phyloP scores from a whole-genome alignment of 2,797 vertebrate species.

The Sebastolobus alascanus region DNA sequence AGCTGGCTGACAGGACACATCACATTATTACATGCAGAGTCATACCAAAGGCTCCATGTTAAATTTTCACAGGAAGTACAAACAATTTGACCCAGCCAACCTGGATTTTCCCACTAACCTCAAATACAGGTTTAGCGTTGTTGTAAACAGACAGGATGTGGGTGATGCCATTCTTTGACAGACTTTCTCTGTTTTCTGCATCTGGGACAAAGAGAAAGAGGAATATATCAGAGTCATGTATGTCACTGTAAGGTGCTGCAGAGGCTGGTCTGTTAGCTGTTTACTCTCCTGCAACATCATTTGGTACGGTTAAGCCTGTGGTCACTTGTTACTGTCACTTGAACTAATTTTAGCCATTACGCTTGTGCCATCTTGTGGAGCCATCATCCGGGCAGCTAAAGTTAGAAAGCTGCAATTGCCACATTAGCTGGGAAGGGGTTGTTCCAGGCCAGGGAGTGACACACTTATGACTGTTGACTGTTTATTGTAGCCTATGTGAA shows the following conservation, averaged over 20 bases:
- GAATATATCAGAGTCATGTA: not conserved
- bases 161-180: slow-evolving; percentile 88
- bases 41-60: not conserved
- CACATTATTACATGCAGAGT: slow-evolving; percentile 28
- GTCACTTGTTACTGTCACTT: slow-evolving; percentile 51
- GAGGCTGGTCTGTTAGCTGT: slow-evolving; percentile 4
- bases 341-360: slow-evolving; percentile 71
- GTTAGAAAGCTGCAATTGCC: slow-evolving; percentile 58
- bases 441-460: slow-evolving; percentile 8
- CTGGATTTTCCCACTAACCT: slow-evolving; percentile 79
- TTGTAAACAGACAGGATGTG: slow-evolving; percentile 92
- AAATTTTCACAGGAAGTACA: slow-evolving; percentile 28
- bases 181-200: slow-evolving; percentile 87
- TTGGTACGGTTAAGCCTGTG: slow-evolving; percentile 23
- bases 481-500: not conserved
- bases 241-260: not conserved
- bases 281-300: slow-evolving; percentile 24
- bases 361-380: slow-evolving; percentile 35
- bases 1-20: slow-evolving; percentile 64
- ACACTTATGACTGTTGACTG: not conserved
- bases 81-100: not conserved
- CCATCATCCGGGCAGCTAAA: slow-evolving; percentile 63
- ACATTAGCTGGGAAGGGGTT: slow-evolving; percentile 34
- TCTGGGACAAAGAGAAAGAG: slow-evolving; percentile 77
- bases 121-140: slow-evolving; percentile 87